Conservation (phyloP, 2,113 vertebrate species). For the Chaetops frenatus region DNA sequence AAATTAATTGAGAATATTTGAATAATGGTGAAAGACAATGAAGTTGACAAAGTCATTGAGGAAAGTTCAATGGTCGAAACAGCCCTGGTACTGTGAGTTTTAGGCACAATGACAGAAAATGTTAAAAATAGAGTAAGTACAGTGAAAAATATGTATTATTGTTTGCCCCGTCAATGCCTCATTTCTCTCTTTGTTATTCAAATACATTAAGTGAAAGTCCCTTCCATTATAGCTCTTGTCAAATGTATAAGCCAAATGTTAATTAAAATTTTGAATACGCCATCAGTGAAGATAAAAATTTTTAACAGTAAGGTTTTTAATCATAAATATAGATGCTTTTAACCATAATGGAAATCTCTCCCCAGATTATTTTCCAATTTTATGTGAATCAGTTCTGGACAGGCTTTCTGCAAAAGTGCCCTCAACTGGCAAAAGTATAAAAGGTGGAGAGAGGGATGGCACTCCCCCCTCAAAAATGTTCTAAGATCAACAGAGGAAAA, state of each 20-base stretch:
- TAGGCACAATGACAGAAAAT: background rate
- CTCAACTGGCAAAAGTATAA: background rate
- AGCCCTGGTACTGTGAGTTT: background rate
- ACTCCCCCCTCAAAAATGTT: background rate
- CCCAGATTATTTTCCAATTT: background rate
- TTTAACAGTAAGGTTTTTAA: background rate
- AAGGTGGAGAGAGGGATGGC: background rate
- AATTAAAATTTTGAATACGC: background rate
- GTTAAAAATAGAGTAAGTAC: background rate
- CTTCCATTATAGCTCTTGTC: background rate
- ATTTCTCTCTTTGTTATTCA: background rate
- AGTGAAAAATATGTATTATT: background rate
- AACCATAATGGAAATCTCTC: background rate
- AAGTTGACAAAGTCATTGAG: background rate
- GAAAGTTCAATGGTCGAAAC: background rate
- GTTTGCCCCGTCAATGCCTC: background rate
- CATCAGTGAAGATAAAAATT: background rate
- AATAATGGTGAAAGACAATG: background rate
- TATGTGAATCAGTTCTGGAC: background rate
- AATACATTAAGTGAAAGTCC: background rate
- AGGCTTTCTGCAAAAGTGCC: no score
- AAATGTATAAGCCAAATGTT: background rate
- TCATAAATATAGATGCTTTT: no score
- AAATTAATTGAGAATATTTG: slow-evolving; percentile 23
- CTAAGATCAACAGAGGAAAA: background rate